These are phyloP conservation scores for Deilephila porcellus DNA, from an alignment of 2,888 invertebrate genomes.

Conservation along the genomic window DNA sequence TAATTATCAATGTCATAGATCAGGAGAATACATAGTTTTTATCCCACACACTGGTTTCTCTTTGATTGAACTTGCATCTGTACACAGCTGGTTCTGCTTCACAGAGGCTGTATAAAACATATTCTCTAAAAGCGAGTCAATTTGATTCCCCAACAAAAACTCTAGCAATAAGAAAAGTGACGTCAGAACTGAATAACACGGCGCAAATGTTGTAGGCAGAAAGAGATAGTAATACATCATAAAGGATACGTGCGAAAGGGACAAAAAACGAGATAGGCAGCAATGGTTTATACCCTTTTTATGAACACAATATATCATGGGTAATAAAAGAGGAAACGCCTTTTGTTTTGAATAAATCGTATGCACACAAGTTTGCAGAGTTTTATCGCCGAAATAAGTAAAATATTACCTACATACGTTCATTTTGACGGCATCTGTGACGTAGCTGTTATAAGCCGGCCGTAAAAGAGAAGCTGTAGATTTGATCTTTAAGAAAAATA, in stretches of 20 bases:
- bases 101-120: background rate
- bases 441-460: too few relatives aligned
- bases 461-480: too few relatives aligned
- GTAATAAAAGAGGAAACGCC: constrained; percentile 49
- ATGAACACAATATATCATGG: constrained; percentile 56
- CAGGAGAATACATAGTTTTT: too few relatives aligned
- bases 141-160: constrained; percentile 26
- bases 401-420: background rate
- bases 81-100: background rate
- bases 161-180: constrained; percentile 23
- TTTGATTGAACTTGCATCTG: too few relatives aligned
- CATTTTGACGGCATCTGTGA: too few relatives aligned
- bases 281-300: constrained; percentile 52
- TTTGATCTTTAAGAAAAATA: too few relatives aligned
- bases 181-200: constrained; percentile 28
- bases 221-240: constrained; percentile 32
- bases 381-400: background rate
- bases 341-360: constrained; percentile 49
- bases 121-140: constrained; percentile 2
- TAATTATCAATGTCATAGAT: too few relatives aligned
- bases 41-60: too few relatives aligned
- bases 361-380: constrained; percentile 3
- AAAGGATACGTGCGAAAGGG: constrained; percentile 32
- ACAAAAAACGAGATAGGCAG: constrained; percentile 40
- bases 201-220: constrained; percentile 25